phyloP scores from a whole-genome alignment of 1,140 invertebrate genomes.

The Euura saliciscinereae region DNA sequence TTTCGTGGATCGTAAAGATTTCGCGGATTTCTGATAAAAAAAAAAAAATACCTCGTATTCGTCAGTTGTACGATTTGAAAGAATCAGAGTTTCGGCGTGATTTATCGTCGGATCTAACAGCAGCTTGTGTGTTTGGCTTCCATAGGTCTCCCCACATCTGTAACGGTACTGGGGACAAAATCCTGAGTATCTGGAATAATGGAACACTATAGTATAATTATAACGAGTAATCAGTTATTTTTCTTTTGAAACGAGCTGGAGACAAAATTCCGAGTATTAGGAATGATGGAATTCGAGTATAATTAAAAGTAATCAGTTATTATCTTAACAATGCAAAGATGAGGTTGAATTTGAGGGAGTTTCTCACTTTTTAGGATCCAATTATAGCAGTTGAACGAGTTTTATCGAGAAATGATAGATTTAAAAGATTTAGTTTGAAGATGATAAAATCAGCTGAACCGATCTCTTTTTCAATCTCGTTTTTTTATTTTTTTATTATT shows the following conservation, averaged over 20 bases:
- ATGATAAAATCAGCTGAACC: too few relatives aligned
- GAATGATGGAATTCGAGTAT: slow-evolving; percentile 1
- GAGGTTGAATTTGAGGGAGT: too few relatives aligned
- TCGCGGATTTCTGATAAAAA: slow-evolving; percentile 6
- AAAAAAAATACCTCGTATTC: slow-evolving; percentile 61
- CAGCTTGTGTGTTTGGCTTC: slow-evolving; percentile 71
- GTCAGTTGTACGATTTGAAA: slow-evolving; percentile 67
- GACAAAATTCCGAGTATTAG: slow-evolving; percentile 13
- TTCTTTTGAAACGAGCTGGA: not conserved
- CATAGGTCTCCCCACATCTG: slow-evolving; percentile 73
- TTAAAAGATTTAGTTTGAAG: too few relatives aligned
- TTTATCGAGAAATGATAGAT: too few relatives aligned
- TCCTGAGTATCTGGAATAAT: slow-evolving; percentile 68
- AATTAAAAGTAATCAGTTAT: not conserved
- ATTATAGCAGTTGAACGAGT: too few relatives aligned
- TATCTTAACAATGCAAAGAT: not conserved
- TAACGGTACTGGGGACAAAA: slow-evolving; percentile 75
- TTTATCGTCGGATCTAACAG: slow-evolving; percentile 72
- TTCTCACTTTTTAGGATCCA: too few relatives aligned
- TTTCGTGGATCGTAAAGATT: not conserved
- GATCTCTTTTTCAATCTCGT: too few relatives aligned
- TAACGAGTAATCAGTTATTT: too few relatives aligned
- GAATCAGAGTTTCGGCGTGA: slow-evolving; percentile 70
- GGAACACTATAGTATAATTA: too few relatives aligned
- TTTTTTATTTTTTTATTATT: too few relatives aligned